Evolutionary conservation across 2,797 vertebrate genomes (phyloP).

Genomic region (Labroides dimidiatus): DNA sequence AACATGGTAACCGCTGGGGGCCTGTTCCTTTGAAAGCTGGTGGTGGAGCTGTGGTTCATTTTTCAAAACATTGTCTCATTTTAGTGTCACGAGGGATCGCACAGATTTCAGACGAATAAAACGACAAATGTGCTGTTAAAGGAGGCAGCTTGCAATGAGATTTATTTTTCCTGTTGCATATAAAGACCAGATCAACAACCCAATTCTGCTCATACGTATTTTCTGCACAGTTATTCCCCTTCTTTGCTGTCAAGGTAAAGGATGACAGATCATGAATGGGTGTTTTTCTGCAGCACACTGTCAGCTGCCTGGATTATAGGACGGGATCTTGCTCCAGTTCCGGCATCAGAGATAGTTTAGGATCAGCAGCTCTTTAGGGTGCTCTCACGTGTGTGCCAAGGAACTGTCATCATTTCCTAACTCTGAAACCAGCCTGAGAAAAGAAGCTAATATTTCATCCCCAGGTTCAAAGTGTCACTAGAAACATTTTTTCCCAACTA

Average conservation of each 20-base stretch:
- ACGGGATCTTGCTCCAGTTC: too few species aligned
- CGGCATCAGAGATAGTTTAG: too few species aligned
- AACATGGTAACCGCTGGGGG: slow-evolving; percentile 8
- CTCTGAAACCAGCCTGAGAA: too few species aligned
- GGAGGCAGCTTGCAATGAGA: not conserved
- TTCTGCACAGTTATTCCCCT: not conserved
- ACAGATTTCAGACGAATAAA: slow-evolving; percentile 3
- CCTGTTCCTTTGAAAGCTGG: slow-evolving; percentile 16
- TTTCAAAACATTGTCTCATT: slow-evolving; percentile 12
- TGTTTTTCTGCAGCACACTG: too few species aligned
- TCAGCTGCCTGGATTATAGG: too few species aligned
- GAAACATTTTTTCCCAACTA: too few species aligned
- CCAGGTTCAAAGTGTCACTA: too few species aligned
- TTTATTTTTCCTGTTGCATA: not conserved
- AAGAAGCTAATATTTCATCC: too few species aligned
- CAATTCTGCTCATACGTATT: not conserved
- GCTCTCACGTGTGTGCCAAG: too few species aligned
- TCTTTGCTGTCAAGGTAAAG: not conserved
- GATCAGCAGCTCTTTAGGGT: too few species aligned
- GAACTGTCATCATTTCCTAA: too few species aligned
- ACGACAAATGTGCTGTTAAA: not conserved
- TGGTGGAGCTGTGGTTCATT: not conserved
- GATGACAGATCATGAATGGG: too few species aligned
- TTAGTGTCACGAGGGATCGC: not conserved
- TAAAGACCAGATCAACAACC: not conserved